These are phyloP conservation scores for Melinopterus prodromus DNA, from an alignment of 2,888 invertebrate species.

Conservation along the genomic window DNA sequence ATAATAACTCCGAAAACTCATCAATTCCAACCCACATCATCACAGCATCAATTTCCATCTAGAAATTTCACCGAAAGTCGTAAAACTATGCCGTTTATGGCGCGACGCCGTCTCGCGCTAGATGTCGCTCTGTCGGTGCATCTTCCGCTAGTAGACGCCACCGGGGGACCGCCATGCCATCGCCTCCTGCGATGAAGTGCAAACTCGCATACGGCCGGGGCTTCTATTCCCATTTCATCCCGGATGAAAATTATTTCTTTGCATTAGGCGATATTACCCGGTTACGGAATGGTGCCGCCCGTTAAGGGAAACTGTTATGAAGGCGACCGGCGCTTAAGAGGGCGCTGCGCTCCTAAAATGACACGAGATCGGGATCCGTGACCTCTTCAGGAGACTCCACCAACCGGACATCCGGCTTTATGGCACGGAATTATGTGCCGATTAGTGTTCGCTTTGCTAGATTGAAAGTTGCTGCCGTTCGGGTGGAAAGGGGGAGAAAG, in stretches of 20 bases:
- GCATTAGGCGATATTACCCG: background rate
- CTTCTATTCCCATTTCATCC: background rate
- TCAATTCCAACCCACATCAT: background rate
- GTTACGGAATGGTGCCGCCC: background rate
- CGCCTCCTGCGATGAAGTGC: background rate
- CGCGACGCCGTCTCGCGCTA: background rate
- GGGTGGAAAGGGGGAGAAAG: background rate
- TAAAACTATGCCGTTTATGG: background rate
- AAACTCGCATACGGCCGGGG: background rate
- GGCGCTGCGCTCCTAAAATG: background rate
- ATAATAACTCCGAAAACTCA: background rate
- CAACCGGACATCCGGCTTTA: background rate
- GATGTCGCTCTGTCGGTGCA: background rate
- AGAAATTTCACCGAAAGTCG: background rate
- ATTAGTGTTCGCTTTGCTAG: constrained; percentile 4
- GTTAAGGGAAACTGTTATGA: constrained; percentile 4
- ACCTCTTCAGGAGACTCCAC: background rate
- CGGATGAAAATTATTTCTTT: constrained; percentile 4
- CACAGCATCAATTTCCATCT: background rate
- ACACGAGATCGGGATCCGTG: background rate
- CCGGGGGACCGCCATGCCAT: background rate
- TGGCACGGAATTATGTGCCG: background rate
- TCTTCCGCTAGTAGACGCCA: background rate
- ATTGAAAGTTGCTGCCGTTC: background rate
- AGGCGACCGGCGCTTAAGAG: background rate